Base-by-base conservation (phyloP, 1,140 invertebrate species). In the Cyphomyrmex costatus region DNA sequence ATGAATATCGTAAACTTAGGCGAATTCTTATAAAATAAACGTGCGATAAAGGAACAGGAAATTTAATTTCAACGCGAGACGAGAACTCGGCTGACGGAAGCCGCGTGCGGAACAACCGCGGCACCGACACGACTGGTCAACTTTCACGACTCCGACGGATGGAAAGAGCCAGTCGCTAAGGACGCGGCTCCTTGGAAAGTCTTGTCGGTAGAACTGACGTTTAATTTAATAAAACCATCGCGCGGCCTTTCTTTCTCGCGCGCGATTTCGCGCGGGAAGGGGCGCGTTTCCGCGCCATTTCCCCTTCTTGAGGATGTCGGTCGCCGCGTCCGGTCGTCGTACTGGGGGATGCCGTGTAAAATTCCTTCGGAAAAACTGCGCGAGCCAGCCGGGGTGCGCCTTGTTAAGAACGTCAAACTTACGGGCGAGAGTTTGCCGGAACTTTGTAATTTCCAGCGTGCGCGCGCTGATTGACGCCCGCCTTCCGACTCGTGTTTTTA, bases 151-250 rank as follows among this genome's bases (percentile, higher is more conserved):
- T 49, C 60, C 24, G 27, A 73, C 66, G 33, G 24, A 63, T 61
- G 86, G 78, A 88, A 85, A 85, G 78, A 65, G 76, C 68, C 30
- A 70, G 70, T 53, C 74, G 79, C 85, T 61, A 73, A 87, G 76
- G 70, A 85, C 79, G 61, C 77, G 79, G 83, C 68, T 85, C 68
- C 74, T 73, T 80, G 80, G 86, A 58, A 90, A 90, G 65, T 51
- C 86, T 49, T 88, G 89, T 90, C 88, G 84, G 49, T 70, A 42
- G 63, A 84, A 80, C 89, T 90, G 89, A 89, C 89, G 86, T 90
- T 90, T 90, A 90, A 90, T 90, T 90, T 90, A 90, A 89, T 90
- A 90, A 90, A 90, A 83, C 70, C 51, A 49, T 80, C 89, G 79
- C 89, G 79, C 24, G 58, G 61, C 61, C 53, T 71, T 84, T 90